Evolutionary conservation across 2,888 invertebrate species (phyloP), one percentile per base, ranked within the genome.

Genomic region (Trichogramma evanescens): DNA sequence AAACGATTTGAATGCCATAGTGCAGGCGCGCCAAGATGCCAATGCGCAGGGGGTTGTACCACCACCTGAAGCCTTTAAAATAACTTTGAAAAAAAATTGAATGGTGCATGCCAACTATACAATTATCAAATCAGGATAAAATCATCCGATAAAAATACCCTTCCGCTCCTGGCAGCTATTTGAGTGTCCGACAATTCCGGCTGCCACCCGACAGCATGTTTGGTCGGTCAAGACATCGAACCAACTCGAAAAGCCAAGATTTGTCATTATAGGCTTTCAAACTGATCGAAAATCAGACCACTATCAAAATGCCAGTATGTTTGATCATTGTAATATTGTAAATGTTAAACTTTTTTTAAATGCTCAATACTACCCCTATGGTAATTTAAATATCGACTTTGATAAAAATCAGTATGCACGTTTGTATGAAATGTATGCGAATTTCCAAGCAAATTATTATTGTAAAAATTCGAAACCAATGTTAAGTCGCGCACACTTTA

Each of bases 91-190:
- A 57, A 57, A 66, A 65, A 54, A 48, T 64, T 7, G 61, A 67
- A 61, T 63, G 64, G 61, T 8, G 62, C 38, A 57, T 66, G 40
- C 62, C 64, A 10, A 63, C 64, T 57, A 53, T 66, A 1, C 54
- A 46, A 51, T 46, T 66, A 38, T 55, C 63, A 4, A 64, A 65
- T 58, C 40, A 54, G 13, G 56, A 58, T 38, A 67, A 67, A 61
- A 63, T 66, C 9, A 50, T 7, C 56, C 64, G 5, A 64, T 66
- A 44, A 7, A 56, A 10, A 68, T 63, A 50, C 64, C 62, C 59
- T 76, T 74, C 64, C 60, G 77, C 61, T 72, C 68, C 42, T 77
- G 75, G 75, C 73, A 76, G 53, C 50, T 78, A 41, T 73, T 73
- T 64, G 73, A 74, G 65, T 75, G 74, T 66, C 76, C 75, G 0